phyloP scores from a whole-genome alignment of 1,140 invertebrate species.

The Drosophila kepulauana region DNA sequence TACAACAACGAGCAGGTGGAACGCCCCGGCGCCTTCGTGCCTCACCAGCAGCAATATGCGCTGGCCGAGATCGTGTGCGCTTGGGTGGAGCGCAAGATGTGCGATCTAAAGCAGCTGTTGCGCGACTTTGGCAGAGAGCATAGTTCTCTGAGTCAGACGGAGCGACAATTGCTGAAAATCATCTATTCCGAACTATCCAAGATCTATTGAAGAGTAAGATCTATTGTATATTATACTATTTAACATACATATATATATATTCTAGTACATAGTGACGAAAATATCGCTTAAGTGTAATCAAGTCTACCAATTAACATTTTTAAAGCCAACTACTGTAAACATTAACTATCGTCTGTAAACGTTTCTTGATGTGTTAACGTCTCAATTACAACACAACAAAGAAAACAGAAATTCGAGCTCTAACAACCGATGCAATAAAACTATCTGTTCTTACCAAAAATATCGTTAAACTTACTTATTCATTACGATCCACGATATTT shows the following conservation, averaged over 20 bases:
- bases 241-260: background rate
- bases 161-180: slow-evolving; percentile 53
- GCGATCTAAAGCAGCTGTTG: slow-evolving; percentile 68
- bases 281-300: slow-evolving; percentile 38
- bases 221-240: slow-evolving; percentile 22
- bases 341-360: background rate
- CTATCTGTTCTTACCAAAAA: background rate
- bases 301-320: slow-evolving; percentile 42
- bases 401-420: no score
- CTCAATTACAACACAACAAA: background rate
- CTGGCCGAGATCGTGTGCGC: slow-evolving; percentile 70
- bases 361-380: background rate
- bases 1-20: slow-evolving; percentile 46
- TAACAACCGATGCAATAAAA: background rate
- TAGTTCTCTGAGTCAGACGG: slow-evolving; percentile 51
- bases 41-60: slow-evolving; percentile 65
- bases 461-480: no score
- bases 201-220: slow-evolving; percentile 42
- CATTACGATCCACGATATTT: no score
- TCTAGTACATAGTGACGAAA: background rate
- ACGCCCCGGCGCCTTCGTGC: slow-evolving; percentile 65
- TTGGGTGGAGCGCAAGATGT: slow-evolving; percentile 71
- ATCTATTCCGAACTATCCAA: slow-evolving; percentile 58
- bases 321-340: background rate
- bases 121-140: slow-evolving; percentile 60